These are phyloP conservation scores for Amniataba percoides DNA, from an alignment of 2,797 vertebrate species.

Conservation along the genomic window DNA sequence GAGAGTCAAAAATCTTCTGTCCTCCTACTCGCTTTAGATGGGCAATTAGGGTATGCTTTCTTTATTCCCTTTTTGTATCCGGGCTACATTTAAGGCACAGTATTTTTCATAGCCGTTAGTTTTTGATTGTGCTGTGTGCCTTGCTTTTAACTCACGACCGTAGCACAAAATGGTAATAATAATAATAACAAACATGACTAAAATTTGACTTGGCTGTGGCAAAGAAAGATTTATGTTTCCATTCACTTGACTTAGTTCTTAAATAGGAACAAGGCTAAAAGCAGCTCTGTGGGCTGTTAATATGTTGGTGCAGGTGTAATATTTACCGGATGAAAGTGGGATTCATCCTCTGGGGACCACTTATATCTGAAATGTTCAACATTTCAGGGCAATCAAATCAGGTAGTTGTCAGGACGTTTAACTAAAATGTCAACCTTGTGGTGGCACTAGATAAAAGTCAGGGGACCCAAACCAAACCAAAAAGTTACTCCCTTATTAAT, in stretches of 20 bases:
- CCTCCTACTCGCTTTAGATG: conserved; percentile 30
- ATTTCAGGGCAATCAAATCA: too few species aligned
- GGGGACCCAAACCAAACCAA: neutral
- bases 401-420: too few species aligned
- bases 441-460: neutral
- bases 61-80: conserved; percentile 22
- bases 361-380: too few species aligned
- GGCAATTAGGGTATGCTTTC: conserved; percentile 46
- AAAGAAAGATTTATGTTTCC: neutral
- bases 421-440: neutral
- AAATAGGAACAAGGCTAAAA: neutral
- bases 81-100: neutral
- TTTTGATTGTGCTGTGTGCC: conserved; percentile 7
- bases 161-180: conserved; percentile 1
- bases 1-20: conserved; percentile 34
- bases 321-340: neutral
- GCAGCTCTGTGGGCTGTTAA: neutral
- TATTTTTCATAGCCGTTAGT: conserved; percentile 24
- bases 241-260: neutral
- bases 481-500: neutral
- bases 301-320: neutral
- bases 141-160: neutral
- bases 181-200: neutral
- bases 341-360: neutral
- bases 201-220: neutral